Base-by-base conservation (phyloP, 92 coral and sea anemone genomes). In the Zoanthus sansibaricus region DNA sequence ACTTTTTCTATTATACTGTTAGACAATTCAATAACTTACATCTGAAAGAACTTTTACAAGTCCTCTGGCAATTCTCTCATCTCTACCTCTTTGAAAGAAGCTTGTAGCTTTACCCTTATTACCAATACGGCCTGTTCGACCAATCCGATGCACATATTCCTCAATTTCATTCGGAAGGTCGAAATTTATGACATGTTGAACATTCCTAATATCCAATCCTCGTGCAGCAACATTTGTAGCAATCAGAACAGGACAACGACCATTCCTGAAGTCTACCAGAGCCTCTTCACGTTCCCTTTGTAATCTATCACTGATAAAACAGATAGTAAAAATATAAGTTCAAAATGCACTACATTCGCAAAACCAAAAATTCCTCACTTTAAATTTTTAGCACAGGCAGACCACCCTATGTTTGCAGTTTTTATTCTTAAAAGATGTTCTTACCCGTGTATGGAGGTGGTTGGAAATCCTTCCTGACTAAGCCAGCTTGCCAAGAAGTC, bases 141-240 rank as follows among this genome's bases (percentile, higher is more conserved):
- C 98, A 54, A 94, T 83, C 37, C 98, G 88, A 78, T 96, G 98
- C 0, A 96, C 98, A 89, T 94, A 96, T 51, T 96, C 98, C 46
- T 96, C 95, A 66, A 96, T 96, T 42, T 94, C 96, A 7, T 42
- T 73, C 42, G 98, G 98, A 2, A 96, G 87, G 80, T 96, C 98
- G 73, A 71, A 96, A 94, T 96, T 96, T 45, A 96, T 91, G 68
- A 96, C 98, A 82, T 96, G 98, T 64, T 92, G 94, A 25, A 96
- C 98, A 75, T 96, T 89, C 25, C 92, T 92, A 75, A 96, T 94
- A 68, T 96, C 98, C 72, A 96, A 74, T 10, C 98, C 98, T 76
- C 98, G 90, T 2, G 98, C 98, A 16, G 98, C 98, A 54, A 96
- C 98, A 89, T 95, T 93, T 48, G 98, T 96, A 20, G 98, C 98